Conservation (phyloP, 1,140 invertebrate species). For the Trichoplusia ni region DNA sequence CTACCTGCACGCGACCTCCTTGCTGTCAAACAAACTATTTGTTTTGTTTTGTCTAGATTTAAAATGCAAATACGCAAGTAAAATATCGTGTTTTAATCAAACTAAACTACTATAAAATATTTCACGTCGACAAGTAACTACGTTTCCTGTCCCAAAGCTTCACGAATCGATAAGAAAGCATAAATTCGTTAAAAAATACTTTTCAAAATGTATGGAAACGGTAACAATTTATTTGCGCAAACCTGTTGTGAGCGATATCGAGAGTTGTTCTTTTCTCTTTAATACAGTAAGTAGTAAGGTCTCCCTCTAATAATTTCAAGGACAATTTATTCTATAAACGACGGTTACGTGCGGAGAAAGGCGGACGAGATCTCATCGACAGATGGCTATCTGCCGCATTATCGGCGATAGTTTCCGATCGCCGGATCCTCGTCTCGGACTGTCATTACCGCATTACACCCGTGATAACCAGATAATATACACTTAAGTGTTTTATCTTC, state of each 20-base stretch:
- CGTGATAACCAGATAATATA: conserved; percentile 18
- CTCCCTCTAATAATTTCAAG: conserved; percentile 31
- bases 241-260: not conserved
- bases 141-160: too few relatives aligned
- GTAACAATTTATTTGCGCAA: too few relatives aligned
- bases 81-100: not conserved
- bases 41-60: not conserved
- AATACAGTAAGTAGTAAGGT: not conserved
- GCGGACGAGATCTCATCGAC: conserved; percentile 21
- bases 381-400: conserved; percentile 18
- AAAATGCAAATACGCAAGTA: not conserved
- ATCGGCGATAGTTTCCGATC: conserved; percentile 25
- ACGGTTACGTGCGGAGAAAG: conserved; percentile 27
- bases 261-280: not conserved
- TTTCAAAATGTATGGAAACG: too few relatives aligned
- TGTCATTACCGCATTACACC: conserved; percentile 21
- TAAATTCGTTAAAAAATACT: too few relatives aligned
- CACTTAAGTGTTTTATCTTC: conserved; percentile 5
- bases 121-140: not conserved
- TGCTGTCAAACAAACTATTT: not conserved
- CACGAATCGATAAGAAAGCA: too few relatives aligned
- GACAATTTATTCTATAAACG: conserved; percentile 30
- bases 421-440: conserved; percentile 16
- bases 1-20: not conserved
- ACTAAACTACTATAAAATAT: not conserved